Evolutionary conservation across 1,140 invertebrate species (phyloP).

Genomic region (Calosoma granatense): DNA sequence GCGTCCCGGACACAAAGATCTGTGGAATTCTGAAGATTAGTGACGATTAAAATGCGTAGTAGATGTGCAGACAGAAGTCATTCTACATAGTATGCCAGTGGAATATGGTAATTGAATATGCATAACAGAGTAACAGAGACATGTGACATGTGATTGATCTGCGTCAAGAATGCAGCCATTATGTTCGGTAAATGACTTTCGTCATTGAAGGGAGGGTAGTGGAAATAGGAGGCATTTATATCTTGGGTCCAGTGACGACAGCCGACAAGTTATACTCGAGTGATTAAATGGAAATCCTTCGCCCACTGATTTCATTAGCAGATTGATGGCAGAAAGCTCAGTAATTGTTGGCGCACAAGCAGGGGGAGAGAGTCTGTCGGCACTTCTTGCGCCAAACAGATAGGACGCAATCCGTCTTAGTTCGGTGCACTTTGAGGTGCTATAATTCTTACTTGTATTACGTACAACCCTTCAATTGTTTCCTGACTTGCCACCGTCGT

Average conservation of each 20-base stretch:
- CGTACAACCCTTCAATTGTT: background rate
- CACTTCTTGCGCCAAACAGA: background rate
- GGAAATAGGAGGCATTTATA: background rate
- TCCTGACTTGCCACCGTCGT: background rate
- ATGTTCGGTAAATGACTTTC: background rate
- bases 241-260: background rate
- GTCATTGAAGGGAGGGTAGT: background rate
- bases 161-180: background rate
- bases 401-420: constrained; percentile 6
- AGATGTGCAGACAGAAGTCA: too few species aligned
- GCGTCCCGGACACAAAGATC: too few species aligned
- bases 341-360: constrained; percentile 12
- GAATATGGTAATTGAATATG: too few species aligned
- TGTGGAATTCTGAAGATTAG: too few species aligned
- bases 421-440: constrained; percentile 7
- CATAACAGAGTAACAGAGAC: too few species aligned
- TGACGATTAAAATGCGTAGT: too few species aligned
- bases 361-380: background rate
- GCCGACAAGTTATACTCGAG: constrained; percentile 3
- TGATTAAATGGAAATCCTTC: constrained; percentile 6
- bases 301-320: constrained; percentile 20
- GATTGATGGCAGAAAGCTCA: constrained; percentile 15
- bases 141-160: background rate
- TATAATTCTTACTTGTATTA: constrained; percentile 14
- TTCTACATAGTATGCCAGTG: too few species aligned